Conservation (phyloP, 2,888 invertebrate genomes). For the Drosophila eohydei region DNA sequence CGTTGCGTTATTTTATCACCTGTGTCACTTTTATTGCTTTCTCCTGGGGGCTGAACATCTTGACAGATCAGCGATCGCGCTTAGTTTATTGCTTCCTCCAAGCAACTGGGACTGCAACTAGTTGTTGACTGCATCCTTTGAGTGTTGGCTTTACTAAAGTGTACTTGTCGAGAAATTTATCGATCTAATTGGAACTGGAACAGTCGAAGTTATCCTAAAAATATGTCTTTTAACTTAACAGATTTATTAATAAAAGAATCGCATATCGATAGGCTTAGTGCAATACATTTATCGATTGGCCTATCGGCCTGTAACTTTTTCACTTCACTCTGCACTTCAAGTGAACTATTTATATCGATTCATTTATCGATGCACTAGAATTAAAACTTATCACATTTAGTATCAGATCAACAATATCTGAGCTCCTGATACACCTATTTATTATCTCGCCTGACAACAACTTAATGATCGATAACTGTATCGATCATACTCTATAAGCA, state of each 20-base stretch:
- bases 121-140: neutral
- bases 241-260: neutral
- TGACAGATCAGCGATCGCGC: slow-evolving; percentile 77
- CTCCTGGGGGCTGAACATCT: slow-evolving; percentile 53
- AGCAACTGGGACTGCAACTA: slow-evolving; percentile 14
- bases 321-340: neutral
- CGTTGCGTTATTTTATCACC: slow-evolving; percentile 83
- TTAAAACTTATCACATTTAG: neutral
- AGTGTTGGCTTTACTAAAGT: neutral
- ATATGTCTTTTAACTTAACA: neutral
- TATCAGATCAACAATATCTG: neutral
- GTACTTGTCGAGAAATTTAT: neutral
- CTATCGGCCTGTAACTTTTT: neutral
- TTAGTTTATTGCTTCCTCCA: slow-evolving; percentile 82
- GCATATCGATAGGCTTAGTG: no score
- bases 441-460: neutral
- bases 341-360: neutral
- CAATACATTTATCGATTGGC: no score
- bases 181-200: neutral
- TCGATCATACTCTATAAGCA: slow-evolving; percentile 21
- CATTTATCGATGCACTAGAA: slow-evolving; percentile 25
- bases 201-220: neutral
- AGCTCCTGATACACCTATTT: no score
- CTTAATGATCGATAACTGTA: slow-evolving; percentile 27
- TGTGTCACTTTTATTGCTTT: slow-evolving; percentile 75